Evolutionary conservation across 2,113 vertebrate genomes (phyloP).

Genomic region (Amblyornis subalaris): DNA sequence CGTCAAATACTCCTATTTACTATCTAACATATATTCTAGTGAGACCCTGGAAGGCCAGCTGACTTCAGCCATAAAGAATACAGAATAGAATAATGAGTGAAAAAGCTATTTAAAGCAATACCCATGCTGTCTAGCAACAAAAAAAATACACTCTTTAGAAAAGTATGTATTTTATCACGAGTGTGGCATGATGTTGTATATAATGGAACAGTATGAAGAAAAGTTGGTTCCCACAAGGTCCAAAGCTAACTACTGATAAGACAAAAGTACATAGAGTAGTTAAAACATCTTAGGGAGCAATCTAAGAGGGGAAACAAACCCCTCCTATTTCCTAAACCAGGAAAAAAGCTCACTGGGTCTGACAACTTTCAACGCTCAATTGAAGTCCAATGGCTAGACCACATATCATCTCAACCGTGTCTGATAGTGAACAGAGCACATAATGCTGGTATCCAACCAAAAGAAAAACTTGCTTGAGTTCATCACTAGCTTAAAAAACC

Average conservation of each 20-base stretch:
- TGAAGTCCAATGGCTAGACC: neutral
- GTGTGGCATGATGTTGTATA: rapidly evolving
- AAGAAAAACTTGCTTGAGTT: neutral
- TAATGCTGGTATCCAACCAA: neutral
- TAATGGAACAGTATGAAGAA: neutral
- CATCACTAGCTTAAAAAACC: neutral
- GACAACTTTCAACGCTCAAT: neutral
- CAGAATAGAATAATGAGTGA: neutral
- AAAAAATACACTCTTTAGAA: neutral
- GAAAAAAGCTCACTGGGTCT: neutral
- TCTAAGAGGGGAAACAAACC: neutral
- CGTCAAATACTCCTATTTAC: neutral
- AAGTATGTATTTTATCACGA: neutral
- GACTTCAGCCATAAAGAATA: neutral
- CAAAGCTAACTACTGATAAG: neutral
- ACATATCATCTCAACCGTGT: neutral
- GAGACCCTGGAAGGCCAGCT: neutral
- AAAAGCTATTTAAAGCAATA: neutral
- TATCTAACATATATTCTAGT: neutral
- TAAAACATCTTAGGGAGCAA: neutral
- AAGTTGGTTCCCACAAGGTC: neutral
- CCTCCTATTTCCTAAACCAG: neutral
- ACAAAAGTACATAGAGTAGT: neutral
- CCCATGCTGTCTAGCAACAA: neutral
- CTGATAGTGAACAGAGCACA: neutral